A percentile compares a stretch with the other conserved stretches of the same genome.
Conservation (phyloP, 2,888 invertebrate genomes). For the Uropetala carovei region DNA sequence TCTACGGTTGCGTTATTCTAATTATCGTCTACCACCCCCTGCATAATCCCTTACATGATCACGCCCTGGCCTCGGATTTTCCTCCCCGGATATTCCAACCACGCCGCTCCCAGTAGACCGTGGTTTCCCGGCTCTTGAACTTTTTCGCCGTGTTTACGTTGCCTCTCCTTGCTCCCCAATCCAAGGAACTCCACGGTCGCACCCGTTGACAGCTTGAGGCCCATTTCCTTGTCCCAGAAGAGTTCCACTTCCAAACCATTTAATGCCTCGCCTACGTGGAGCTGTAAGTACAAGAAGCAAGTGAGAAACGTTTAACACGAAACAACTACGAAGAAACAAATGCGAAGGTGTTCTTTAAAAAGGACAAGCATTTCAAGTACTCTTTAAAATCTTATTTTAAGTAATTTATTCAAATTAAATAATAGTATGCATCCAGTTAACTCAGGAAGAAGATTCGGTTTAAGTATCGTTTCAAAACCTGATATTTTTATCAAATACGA, state of each 20-base stretch:
- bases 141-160: constrained; percentile 67
- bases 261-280: constrained; percentile 65
- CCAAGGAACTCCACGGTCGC: constrained; percentile 41
- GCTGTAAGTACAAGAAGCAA: constrained; percentile 51
- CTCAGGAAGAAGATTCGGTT: too few species aligned
- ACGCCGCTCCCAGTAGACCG: constrained; percentile 60
- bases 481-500: too few species aligned
- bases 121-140: constrained; percentile 67
- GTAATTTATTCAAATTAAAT: too few species aligned
- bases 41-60: constrained; percentile 65
- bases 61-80: constrained; percentile 66
- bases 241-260: constrained; percentile 67
- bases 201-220: constrained; percentile 58
- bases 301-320: too few species aligned
- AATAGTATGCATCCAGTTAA: too few species aligned
- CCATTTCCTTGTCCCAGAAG: constrained; percentile 70
- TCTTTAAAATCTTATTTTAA: too few species aligned
- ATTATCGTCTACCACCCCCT: neutral
- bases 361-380: too few species aligned
- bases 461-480: too few species aligned
- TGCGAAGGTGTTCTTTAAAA: too few species aligned
- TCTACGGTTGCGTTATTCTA: neutral
- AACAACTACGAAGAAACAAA: too few species aligned
- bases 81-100: constrained; percentile 67
- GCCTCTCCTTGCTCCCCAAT: neutral